Evolutionary conservation across 2,797 vertebrate genomes (phyloP).

Genomic region (Lepidocolaptes lacrymiger): DNA sequence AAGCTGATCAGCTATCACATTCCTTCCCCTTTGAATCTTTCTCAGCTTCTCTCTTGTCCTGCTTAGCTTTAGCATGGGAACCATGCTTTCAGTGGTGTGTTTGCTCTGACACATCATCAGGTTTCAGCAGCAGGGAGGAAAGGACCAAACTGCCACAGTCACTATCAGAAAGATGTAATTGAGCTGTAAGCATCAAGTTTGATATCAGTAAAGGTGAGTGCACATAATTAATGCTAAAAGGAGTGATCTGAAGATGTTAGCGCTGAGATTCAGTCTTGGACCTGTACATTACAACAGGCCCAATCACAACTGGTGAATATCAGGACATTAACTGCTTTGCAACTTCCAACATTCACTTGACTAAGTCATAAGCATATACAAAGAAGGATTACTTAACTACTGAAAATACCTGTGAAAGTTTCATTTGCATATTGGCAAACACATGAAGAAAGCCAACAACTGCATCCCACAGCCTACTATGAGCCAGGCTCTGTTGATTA

Average conservation of each 20-base stretch:
- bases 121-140: background rate
- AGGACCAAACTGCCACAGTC: background rate
- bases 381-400: background rate
- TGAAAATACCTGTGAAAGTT: constrained; percentile 92
- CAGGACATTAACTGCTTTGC: background rate
- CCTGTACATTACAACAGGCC: background rate
- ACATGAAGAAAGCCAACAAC: constrained; percentile 98
- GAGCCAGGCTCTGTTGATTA: constrained; percentile 97
- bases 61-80: background rate
- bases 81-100: background rate
- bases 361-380: background rate
- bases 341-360: background rate
- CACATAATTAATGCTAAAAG: background rate
- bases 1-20: background rate
- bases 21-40: background rate
- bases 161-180: background rate
- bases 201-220: background rate
- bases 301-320: background rate
- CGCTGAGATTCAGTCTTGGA: background rate
- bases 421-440: constrained; percentile 99
- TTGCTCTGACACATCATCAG: background rate
- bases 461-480: constrained; percentile 96
- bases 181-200: background rate
- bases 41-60: background rate
- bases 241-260: background rate